A percentile compares a stretch with the other conserved stretches of the same genome.
phyloP scores from a whole-genome alignment of 2,113 vertebrate species.

The Athene noctua region DNA sequence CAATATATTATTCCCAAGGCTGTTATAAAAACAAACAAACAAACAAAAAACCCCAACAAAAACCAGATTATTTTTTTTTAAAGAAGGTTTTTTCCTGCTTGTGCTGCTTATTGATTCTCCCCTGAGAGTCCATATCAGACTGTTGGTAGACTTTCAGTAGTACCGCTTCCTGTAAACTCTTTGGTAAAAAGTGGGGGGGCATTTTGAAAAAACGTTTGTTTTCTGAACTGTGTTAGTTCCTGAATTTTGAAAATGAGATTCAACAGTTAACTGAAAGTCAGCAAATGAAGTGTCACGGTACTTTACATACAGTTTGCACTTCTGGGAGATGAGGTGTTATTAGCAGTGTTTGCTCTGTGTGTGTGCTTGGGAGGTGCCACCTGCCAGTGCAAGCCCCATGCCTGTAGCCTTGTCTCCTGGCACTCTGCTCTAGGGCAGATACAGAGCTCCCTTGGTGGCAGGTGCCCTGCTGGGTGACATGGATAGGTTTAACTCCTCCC shows the following conservation, averaged over 20 bases:
- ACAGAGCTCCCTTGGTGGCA: background rate
- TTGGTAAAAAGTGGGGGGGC: background rate
- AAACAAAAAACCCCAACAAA: too few species aligned
- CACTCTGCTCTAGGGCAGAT: background rate
- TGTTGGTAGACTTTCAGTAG: background rate
- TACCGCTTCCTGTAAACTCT: background rate
- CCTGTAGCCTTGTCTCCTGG: background rate
- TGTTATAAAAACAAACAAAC: background rate
- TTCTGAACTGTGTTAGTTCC: background rate
- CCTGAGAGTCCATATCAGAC: background rate
- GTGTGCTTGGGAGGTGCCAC: accelerated
- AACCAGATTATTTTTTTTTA: background rate
- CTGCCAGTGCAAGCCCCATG: background rate
- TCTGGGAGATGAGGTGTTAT: background rate
- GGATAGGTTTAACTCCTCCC: background rate
- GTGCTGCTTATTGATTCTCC: background rate
- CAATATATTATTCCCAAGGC: background rate
- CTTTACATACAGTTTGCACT: background rate
- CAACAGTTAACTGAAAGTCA: background rate
- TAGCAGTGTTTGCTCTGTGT: background rate
- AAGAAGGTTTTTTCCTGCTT: background rate
- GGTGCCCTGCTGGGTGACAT: background rate
- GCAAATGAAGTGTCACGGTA: background rate
- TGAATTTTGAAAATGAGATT: background rate
- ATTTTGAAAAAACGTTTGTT: background rate